Base-by-base conservation (phyloP, 2,888 invertebrate species). In the Acleris emargana region DNA sequence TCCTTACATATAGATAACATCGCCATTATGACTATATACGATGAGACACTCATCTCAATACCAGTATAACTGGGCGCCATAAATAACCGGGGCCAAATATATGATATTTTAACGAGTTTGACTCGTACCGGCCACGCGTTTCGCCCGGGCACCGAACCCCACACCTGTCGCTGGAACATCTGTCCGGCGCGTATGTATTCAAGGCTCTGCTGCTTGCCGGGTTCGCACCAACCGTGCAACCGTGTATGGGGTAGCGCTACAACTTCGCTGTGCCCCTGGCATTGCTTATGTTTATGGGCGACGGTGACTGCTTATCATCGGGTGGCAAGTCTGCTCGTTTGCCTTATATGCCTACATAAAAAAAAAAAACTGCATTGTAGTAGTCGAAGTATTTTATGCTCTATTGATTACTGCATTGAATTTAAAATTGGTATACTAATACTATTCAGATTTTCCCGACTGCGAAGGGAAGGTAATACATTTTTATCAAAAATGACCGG, bases 141-240 rank as follows among this genome's bases (percentile, higher is more conserved):
- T 22, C 42, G 22, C 55, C 42, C 54, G 54, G 54, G 42, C 54
- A 42, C 32, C 54, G 54, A 54, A 54, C 54, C 57, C 45, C 45
- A 25, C 57, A 57, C 57, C 57, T 57, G 57, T 57, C 57, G 45
- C 18, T 2, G 9, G 45, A 25, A 28, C 57, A 57, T 57, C 57
- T 57, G 57, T 57, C 57, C 57, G n/a, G 16, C 17, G 28, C 57
- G 43, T 43, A 38, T n/a, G 13, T 55, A 43, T 42, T 54, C 54
- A 54, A 54, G 54, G 54, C 54, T 54, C 42, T n/a, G 54, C 22
- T 7, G 54, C 32, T 17, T 4, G 53, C 38, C 54, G 54, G 54
- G 57, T 18, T 13, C 45, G 17, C 25, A 22, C 25, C 22, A 4
- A 57, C 57, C 57, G 52, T 13, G 13, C 22, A 4, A 57, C 57